Base-by-base conservation (phyloP, 2,113 vertebrate genomes). In the Labeo rohita region DNA sequence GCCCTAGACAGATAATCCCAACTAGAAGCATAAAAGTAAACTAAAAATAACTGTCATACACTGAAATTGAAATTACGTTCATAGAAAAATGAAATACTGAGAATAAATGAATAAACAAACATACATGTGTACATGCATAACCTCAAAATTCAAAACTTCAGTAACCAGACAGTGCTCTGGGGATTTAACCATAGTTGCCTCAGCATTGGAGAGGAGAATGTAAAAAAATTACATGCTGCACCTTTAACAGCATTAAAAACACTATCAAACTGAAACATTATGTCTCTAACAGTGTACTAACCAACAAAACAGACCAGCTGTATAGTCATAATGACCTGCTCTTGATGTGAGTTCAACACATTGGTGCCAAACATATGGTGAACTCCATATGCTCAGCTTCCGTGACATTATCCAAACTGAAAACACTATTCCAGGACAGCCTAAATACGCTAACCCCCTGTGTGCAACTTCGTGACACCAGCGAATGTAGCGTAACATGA, bases 331-430 rank as follows among this genome's bases (percentile, higher is more conserved):
- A 73, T 54, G 70, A 61, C 63, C 50, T 75, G 15, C 65, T 68
- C 65, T 49, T 80, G 52, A 36, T 43, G 45, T n/a, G 56, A 77
- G 72, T 79, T 52, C 54, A 59, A 81, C 12, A 74, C 28, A 49
- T 34, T 86, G 84, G 68, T 80, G 85, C 85, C 85, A 86, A 63
- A n/a, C 85, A 80, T 74, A 86, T 74, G 85, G 77, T 81, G 77
- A 81, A 63, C 39, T 59, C 66, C 77, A 81, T 59, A 81, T 86
- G 85, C 77, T 63, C 85, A 4, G 36, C 18, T 63, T 81, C 66
- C 66, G 43, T 49, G 54, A 47, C 66, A 59, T 16, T 34, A 61
- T 74, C 59, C 68, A 59, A 21, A 28, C 52, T 68, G 15, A 49
- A 73, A 86, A 49, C 28, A 5, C 52, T 34, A 61, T 73, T 81